phyloP scores from a whole-genome alignment of 1,140 invertebrate genomes.

The Agrilus planipennis region DNA sequence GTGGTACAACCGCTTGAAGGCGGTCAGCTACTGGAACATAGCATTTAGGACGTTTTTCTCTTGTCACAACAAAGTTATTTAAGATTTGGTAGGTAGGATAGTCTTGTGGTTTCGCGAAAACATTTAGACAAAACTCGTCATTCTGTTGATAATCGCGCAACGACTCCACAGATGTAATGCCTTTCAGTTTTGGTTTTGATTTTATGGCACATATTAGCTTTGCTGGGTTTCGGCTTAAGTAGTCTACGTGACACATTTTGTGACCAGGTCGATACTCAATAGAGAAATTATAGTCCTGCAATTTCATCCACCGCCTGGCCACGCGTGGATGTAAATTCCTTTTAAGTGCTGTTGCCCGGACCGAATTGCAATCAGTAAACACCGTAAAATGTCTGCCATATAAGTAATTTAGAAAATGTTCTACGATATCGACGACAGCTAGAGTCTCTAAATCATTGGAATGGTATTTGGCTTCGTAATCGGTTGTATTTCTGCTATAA shows the following conservation, averaged over 20 bases:
- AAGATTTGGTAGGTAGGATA: not conserved
- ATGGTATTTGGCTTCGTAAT: constrained; percentile 24
- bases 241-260: not conserved
- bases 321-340: too few species aligned
- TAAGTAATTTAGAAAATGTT: constrained; percentile 25
- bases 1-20: constrained; percentile 8
- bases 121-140: constrained; percentile 1
- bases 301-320: too few species aligned
- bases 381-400: constrained; percentile 21
- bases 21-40: constrained; percentile 6
- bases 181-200: constrained; percentile 24
- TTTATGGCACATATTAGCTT: constrained; percentile 24
- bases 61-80: not conserved
- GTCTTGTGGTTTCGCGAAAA: not conserved
- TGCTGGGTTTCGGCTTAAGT: constrained; percentile 13
- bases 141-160: not conserved
- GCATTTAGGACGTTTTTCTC: constrained; percentile 5
- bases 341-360: constrained; percentile 13
- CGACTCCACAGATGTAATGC: not conserved
- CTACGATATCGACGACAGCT: constrained; percentile 23
- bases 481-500: constrained; percentile 24
- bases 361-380: not conserved
- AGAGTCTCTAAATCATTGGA: constrained; percentile 31
- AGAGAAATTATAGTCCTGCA: too few species aligned
- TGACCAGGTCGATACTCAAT: constrained; percentile 20